Conservation (phyloP, 1,140 invertebrate species). For the Uloborus diversus region DNA sequence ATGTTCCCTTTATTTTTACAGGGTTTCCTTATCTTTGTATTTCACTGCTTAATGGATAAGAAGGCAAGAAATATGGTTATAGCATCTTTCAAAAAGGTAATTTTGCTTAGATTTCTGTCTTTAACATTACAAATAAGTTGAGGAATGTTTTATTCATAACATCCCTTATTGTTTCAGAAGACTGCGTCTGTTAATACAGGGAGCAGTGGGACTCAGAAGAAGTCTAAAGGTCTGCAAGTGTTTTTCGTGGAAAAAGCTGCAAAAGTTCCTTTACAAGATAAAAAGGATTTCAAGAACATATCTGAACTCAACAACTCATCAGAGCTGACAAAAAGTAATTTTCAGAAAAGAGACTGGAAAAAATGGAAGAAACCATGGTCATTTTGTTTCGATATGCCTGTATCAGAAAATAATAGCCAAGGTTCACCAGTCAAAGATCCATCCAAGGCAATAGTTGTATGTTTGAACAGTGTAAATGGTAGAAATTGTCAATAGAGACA, state of each 20-base stretch:
- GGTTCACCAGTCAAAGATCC: neutral
- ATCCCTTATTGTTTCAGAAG: constrained; percentile 8
- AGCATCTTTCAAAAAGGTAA: constrained; percentile 30
- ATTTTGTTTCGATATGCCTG: constrained; percentile 30
- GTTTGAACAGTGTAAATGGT: constrained; percentile 12
- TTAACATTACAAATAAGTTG: neutral
- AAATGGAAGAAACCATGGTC: constrained; percentile 14
- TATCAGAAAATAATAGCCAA: neutral
- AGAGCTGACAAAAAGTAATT: neutral
- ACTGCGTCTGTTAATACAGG: constrained; percentile 22
- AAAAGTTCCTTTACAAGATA: neutral
- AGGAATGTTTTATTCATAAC: neutral
- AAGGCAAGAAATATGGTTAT: constrained; percentile 36
- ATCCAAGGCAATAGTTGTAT: neutral
- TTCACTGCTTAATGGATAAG: constrained; percentile 38
- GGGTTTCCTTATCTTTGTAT: constrained; percentile 38
- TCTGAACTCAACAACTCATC: neutral
- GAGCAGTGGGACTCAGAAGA: constrained; percentile 2
- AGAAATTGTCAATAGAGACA: no score
- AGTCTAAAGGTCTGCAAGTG: neutral
- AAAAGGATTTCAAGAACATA: neutral
- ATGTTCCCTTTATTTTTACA: neutral
- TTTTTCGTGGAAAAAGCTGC: neutral
- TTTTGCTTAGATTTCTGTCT: neutral
- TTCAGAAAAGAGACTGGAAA: neutral